Base-by-base conservation (phyloP, 2,888 invertebrate genomes). In the Theretra japonica region DNA sequence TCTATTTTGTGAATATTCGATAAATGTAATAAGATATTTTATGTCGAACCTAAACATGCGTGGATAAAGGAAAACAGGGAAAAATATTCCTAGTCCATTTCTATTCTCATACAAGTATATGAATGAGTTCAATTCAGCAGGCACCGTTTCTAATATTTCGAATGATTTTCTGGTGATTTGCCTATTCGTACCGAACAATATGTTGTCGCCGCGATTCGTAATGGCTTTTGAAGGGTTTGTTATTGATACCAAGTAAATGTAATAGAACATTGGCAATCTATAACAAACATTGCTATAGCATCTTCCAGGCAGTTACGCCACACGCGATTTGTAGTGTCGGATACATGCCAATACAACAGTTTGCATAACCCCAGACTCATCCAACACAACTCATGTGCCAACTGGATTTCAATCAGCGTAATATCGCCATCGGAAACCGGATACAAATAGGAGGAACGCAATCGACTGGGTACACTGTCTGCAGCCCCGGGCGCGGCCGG, bases 401-500 rank as follows among this genome's bases (percentile, higher is more conserved):
- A 65, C 56, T 56, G 30, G 30, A 71, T 71, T 72, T 72, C 69
- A 72, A 72, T 72, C 69, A 69, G 33, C 56, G 69, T 71, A 71
- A 57, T 69, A 69, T 57, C 69, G 56, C 69, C 69, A 71, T 68
- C 58, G 60, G 71, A 48, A 62, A 73, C 68, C 23, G 71, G 62
- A 57, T 71, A 74, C 77, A 75, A 77, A 79, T 75, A 82, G 76
- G 73, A 71, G 69, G 73, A 74, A 73, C 60, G 65, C 65, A 65
- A 48, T 65, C 65, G 41, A 48, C 65, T 75, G 75, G 74, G 76
- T 79, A 58, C 30, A 57, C 72, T 70, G 77, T 75, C 77, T 76
- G 77, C 77, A 69, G 78, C 84, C 73, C 65, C 73, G 33, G 79
- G 84, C 82, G 72, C 56, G 73, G 73, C 73, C 70, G 75, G 76